These are phyloP conservation scores for Circaetus cinerascens DNA, from an alignment of 2,113 vertebrate genomes.

Conservation along the genomic window DNA sequence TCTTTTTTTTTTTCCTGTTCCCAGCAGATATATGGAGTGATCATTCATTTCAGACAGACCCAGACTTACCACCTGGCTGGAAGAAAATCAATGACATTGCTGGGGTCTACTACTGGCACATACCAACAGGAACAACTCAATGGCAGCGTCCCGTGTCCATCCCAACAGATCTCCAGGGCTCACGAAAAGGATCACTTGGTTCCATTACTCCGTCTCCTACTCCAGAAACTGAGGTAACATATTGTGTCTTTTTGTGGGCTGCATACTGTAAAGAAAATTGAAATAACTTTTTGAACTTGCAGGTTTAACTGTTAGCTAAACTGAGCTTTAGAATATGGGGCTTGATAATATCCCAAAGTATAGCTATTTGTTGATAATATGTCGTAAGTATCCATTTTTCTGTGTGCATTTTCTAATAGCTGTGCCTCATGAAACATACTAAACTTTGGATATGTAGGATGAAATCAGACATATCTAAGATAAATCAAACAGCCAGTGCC, in stretches of 20 bases:
- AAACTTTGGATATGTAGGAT: not conserved
- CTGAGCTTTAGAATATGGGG: not conserved
- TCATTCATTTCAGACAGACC: constrained; percentile 92
- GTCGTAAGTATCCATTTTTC: not conserved
- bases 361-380: not conserved
- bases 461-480: not conserved
- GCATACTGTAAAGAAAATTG: not conserved
- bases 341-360: not conserved
- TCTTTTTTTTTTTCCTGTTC: not conserved
- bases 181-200: constrained; percentile 84
- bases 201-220: constrained; percentile 91
- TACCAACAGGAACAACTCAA: constrained; percentile 91
- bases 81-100: constrained; percentile 88
- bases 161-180: constrained; percentile 72
- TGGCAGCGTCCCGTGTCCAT: constrained; percentile 85
- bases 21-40: constrained; percentile 89
- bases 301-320: not conserved
- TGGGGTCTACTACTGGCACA: constrained; percentile 94
- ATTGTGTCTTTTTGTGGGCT: not conserved
- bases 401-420: not conserved
- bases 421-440: not conserved
- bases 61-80: constrained; percentile 93
- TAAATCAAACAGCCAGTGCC: not conserved
- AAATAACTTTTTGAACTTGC: constrained; percentile 14
- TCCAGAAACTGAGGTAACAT: constrained; percentile 89